Percentiles rank a stretch among this genome's conserved stretches.
Evolutionary conservation across 2,888 invertebrate genomes (phyloP).

Genomic region (Frankliniella fusca): DNA sequence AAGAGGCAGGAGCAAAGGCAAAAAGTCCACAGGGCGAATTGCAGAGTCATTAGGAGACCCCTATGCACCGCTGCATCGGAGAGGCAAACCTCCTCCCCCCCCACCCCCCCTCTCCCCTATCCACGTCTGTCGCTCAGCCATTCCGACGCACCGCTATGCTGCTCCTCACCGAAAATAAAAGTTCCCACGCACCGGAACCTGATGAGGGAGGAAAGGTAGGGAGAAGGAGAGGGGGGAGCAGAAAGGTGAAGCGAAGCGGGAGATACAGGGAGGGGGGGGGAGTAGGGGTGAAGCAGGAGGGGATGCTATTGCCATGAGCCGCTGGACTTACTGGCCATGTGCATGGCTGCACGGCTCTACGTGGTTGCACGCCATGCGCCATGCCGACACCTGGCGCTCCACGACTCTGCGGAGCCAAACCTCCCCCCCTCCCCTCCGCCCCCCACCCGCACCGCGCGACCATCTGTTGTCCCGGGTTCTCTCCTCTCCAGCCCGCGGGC

Average conservation of each 20-base stretch:
- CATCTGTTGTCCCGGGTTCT: too few species aligned
- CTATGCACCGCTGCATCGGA: neutral
- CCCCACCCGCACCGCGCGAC: neutral
- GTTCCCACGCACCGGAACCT: constrained; percentile 25
- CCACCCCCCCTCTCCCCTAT: neutral
- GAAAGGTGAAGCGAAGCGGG: neutral
- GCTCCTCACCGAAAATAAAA: constrained; percentile 26
- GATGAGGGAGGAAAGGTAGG: constrained; percentile 4
- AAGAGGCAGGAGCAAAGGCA: neutral
- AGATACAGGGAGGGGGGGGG: neutral
- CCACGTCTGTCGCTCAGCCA: neutral
- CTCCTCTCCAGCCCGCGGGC: too few species aligned
- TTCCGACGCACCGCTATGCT: constrained; percentile 21
- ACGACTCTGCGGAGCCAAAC: neutral
- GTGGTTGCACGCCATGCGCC: neutral
- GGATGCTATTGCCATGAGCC: neutral
- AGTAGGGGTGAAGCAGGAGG: neutral
- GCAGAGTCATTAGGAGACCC: constrained; percentile 6
- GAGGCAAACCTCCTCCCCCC: neutral
- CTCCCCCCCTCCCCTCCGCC: neutral
- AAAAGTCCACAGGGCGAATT: neutral
- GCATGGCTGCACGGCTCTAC: neutral
- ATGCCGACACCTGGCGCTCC: constrained; percentile 5
- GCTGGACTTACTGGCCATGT: neutral
- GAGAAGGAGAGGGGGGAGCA: neutral